Evolutionary conservation across 2,888 invertebrate species (phyloP).

Genomic region (Spilosoma lubricipeda): DNA sequence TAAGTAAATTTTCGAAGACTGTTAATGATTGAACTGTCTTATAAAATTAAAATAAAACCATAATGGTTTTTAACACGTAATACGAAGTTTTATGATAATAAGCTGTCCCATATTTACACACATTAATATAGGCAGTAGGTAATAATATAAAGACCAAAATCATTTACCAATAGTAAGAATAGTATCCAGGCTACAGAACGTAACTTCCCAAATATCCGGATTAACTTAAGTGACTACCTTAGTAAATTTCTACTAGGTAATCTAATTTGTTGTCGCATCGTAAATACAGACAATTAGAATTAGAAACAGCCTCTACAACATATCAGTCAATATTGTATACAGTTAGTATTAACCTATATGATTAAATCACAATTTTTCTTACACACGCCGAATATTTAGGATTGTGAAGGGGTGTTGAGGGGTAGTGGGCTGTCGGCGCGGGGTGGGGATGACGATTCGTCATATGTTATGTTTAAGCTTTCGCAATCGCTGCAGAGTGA

Average conservation of each 20-base stretch:
- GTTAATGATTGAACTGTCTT: no score
- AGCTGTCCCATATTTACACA: no score
- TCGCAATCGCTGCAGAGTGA: conserved; percentile 21
- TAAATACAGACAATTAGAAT: neutral
- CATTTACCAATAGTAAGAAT: no score
- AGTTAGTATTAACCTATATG: conserved; percentile 1
- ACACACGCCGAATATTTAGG: conserved; percentile 15
- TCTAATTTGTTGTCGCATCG: neutral
- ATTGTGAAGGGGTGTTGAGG: no score
- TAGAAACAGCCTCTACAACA: conserved; percentile 8
- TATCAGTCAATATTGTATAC: conserved; percentile 4
- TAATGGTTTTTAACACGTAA: no score
- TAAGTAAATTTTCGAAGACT: no score
- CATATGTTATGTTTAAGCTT: conserved; percentile 17
- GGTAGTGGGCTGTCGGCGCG: neutral
- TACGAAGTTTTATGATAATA: no score
- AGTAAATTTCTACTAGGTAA: neutral
- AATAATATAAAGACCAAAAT: no score
- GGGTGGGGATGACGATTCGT: conserved; percentile 29
- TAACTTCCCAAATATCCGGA: neutral
- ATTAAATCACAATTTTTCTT: conserved; percentile 20
- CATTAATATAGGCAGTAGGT: no score
- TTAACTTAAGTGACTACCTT: neutral
- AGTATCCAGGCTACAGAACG: no score
- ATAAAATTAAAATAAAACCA: no score